These are phyloP conservation scores for Dipodomys stephensi DNA, from an alignment of 2,113 vertebrate species.

Conservation along the genomic window DNA sequence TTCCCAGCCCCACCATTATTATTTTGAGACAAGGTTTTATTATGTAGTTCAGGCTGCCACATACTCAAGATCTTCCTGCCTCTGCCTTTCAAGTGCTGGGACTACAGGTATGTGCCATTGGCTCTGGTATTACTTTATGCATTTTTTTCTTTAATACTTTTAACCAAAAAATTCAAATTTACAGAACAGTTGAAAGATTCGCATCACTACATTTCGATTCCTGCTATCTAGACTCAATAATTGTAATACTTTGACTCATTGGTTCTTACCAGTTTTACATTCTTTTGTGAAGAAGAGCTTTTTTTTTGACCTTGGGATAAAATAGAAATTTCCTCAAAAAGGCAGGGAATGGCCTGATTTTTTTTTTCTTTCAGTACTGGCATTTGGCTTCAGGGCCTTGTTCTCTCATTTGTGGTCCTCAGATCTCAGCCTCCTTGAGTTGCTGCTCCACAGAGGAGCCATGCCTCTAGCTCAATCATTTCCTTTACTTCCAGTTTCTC, in stretches of 20 bases:
- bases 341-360: neutral
- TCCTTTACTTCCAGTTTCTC: neutral
- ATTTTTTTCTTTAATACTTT: neutral
- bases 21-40: too few relatives aligned
- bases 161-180: constrained; percentile 1
- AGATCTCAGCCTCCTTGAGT: too few relatives aligned
- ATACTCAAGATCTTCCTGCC: neutral
- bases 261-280: neutral
- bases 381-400: too few relatives aligned
- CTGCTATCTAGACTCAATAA: neutral
- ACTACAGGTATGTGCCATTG: too few relatives aligned
- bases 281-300: constrained; percentile 15
- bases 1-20: neutral
- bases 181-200: neutral
- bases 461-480: too few relatives aligned
- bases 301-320: neutral
- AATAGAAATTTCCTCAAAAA: neutral
- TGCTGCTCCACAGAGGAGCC: too few relatives aligned
- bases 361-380: neutral
- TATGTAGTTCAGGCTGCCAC: neutral
- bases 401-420: too few relatives aligned
- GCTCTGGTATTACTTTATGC: neutral
- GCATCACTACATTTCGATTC: neutral
- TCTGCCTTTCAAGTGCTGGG: neutral
- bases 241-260: neutral